Percentiles rank a stretch among this genome's conserved stretches.
Conservation (phyloP, 2,888 invertebrate species). For the Adela reaumurella region DNA sequence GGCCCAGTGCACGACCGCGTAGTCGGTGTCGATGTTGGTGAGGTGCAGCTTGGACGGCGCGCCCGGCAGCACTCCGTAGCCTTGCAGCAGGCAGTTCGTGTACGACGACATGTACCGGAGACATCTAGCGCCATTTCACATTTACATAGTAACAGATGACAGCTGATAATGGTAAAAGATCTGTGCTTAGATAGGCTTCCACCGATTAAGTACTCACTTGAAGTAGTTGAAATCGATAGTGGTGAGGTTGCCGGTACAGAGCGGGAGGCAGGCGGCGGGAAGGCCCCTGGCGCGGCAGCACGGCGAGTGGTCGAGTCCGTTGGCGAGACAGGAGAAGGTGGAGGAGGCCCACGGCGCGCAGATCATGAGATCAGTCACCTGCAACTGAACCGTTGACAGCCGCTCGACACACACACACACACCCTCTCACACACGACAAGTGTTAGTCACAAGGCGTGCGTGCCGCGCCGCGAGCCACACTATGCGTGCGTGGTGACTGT, state of each 20-base stretch:
- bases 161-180: constrained; percentile 26
- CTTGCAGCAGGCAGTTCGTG: constrained; percentile 78
- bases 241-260: constrained; percentile 77
- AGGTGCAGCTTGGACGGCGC: constrained; percentile 67
- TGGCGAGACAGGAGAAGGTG: constrained; percentile 76
- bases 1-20: constrained; percentile 76
- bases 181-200: no score
- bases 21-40: constrained; percentile 70
- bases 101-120: constrained; percentile 78
- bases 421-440: no score
- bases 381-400: constrained; percentile 29
- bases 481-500: neutral
- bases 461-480: no score
- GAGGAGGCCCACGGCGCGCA: constrained; percentile 85
- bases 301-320: constrained; percentile 76
- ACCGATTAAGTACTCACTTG: constrained; percentile 66
- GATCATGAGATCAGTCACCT: constrained; percentile 82
- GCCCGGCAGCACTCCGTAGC: constrained; percentile 78
- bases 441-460: neutral
- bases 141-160: no score
- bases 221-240: constrained; percentile 78
- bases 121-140: no score
- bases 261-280: constrained; percentile 68
- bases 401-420: neutral
- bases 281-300: constrained; percentile 75